Conservation (phyloP, 2,113 vertebrate species). For the Cryptotis parvus region DNA sequence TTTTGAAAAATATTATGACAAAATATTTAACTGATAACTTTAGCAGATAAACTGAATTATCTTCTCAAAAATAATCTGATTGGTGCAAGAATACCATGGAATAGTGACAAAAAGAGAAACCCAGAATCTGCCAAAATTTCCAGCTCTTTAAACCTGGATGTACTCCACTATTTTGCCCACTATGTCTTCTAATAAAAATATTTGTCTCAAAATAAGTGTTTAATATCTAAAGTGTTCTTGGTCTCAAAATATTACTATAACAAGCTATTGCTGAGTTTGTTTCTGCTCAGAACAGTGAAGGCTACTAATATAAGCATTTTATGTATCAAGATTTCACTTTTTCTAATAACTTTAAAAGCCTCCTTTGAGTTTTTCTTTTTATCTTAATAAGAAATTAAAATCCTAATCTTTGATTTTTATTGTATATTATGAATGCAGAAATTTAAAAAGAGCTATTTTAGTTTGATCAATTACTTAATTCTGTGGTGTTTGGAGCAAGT, state of each 20-base stretch:
- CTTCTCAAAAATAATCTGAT: neutral
- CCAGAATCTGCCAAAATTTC: slow-evolving; percentile 2
- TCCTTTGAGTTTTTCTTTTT: neutral
- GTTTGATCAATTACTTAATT: slow-evolving; percentile 36
- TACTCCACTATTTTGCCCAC: slow-evolving; percentile 1
- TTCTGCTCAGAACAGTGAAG: neutral
- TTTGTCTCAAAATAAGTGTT: slow-evolving; percentile 46
- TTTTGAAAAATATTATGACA: slow-evolving; percentile 18
- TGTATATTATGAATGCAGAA: slow-evolving; percentile 24
- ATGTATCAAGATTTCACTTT: slow-evolving; percentile 32
- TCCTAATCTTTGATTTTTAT: slow-evolving; percentile 40
- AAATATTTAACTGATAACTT: neutral
- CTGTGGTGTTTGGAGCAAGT: neutral
- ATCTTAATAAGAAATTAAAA: too few relatives aligned
- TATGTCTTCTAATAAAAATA: slow-evolving; percentile 45
- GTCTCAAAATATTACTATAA: neutral
- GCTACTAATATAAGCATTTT: slow-evolving; percentile 26
- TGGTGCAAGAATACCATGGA: neutral
- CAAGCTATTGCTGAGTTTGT: neutral
- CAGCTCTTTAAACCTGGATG: slow-evolving; percentile 27
- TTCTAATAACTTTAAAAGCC: neutral
- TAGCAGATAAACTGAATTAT: neutral
- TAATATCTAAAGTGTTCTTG: neutral
- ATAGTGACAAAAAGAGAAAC: slow-evolving; percentile 16
- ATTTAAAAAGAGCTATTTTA: slow-evolving; percentile 36